Base-by-base conservation (phyloP, 2,113 vertebrate species). In the Oceanites oceanicus region DNA sequence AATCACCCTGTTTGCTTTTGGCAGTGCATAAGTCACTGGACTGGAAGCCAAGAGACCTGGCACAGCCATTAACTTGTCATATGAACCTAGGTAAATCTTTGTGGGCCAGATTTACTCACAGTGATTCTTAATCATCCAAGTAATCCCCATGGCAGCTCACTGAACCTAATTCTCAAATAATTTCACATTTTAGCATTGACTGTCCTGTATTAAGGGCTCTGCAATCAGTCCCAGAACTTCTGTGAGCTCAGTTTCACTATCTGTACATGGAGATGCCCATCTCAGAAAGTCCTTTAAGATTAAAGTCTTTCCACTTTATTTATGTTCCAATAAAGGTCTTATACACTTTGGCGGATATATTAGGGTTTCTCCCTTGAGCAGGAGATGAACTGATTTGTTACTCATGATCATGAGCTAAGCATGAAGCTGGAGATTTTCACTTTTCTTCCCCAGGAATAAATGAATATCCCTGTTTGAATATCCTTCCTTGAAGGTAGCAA, bases 21-120 rank as follows among this genome's bases (percentile, higher is more conserved):
- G 75, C 58, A 91, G 47, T 61, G 72, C 42, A 9, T 49, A 95
- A 91, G 80, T 88, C 67, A 89, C 72, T 38, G 68, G 45, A 86
- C 58, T 86, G 58, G 50, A 87, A 96, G 82, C 71, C 86, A 88
- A 68, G 42, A 76, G 79, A 92, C 49, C 53, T 95, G 71, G 83
- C 89, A 95, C 66, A 58, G 40, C 20, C 77, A 53, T 27, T 52
- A 49, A 74, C 38, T 78, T 87, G 84, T 92, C 82, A 76, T 63
- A 42, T 56, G 79, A 92, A 91, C 63, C 58, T 75, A 90, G 86
- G 74, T 50, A 82, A 92, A 67, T 38, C 56, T 88, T 58, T 20
- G 61, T 45, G 63, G 67, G 53, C 27, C 56, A 91, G 49, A 88
- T 95, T 79, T 79, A 68, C 61, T 65, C 49, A 34, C 16, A 59